A percentile compares a stretch with the other conserved stretches of the same genome.
phyloP scores from a whole-genome alignment of 2,113 vertebrate species.

The Formicarius rufipectus region DNA sequence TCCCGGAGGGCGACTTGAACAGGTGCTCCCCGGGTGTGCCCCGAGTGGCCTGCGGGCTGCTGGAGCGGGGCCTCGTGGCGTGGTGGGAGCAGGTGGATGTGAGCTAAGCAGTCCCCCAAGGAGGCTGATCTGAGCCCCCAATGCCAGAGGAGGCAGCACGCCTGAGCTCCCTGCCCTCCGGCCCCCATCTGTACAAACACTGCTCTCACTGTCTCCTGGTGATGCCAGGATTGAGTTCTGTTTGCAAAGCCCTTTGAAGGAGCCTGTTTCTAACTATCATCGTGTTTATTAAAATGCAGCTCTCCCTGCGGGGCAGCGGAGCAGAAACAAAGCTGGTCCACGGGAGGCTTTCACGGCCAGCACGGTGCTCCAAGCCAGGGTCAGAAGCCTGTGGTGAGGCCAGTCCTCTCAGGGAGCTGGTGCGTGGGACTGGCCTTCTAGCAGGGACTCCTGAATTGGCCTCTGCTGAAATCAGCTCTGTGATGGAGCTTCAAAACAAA shows the following conservation, averaged over 20 bases:
- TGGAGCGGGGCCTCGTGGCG: fast-evolving
- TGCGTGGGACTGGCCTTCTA: neutral
- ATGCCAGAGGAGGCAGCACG: neutral
- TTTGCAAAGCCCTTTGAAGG: slow-evolving; percentile 52
- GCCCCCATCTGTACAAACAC: slow-evolving; percentile 63
- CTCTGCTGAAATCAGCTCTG: neutral
- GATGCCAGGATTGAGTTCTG: neutral
- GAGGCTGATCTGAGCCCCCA: neutral
- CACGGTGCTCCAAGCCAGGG: neutral
- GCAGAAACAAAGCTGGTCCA: neutral
- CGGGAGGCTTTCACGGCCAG: neutral
- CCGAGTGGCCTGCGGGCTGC: neutral
- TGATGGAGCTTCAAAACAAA: neutral
- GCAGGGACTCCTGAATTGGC: neutral
- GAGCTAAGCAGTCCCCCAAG: fast-evolving
- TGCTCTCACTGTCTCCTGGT: neutral
- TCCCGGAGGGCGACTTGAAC: fast-evolving
- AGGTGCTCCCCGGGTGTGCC: neutral
- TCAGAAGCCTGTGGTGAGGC: neutral
- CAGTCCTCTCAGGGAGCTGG: neutral
- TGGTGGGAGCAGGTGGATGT: neutral
- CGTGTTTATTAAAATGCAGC: slow-evolving; percentile 28
- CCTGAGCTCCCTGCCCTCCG: neutral
- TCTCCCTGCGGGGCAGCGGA: neutral
- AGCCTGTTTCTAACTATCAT: neutral